Conservation (phyloP, 2,888 invertebrate genomes). For the Hypsopygia costalis region DNA sequence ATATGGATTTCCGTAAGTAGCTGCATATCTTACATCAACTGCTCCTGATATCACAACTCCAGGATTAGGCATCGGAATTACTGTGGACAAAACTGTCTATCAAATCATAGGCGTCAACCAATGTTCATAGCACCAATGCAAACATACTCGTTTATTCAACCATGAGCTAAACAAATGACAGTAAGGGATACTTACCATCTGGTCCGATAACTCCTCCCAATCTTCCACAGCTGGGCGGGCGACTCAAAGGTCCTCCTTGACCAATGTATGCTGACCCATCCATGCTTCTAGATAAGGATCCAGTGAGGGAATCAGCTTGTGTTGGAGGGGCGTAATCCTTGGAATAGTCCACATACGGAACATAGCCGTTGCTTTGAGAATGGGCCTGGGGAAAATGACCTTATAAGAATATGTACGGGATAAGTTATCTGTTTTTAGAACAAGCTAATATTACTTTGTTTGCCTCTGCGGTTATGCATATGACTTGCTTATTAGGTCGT, state of each 20-base stretch:
- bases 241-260: slow-evolving; percentile 54
- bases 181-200: slow-evolving; percentile 48
- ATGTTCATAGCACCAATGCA: too few relatives aligned
- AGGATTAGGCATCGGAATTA: slow-evolving; percentile 63
- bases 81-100: slow-evolving; percentile 34
- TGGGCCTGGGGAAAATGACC: slow-evolving; percentile 36
- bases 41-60: slow-evolving; percentile 53
- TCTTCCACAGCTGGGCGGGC: slow-evolving; percentile 57
- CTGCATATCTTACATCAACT: slow-evolving; percentile 92
- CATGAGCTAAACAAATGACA: too few relatives aligned
- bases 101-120: too few relatives aligned
- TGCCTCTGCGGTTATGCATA: too few relatives aligned
- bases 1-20: slow-evolving; percentile 94
- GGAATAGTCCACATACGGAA: slow-evolving; percentile 93
- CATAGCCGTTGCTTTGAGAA: slow-evolving; percentile 88
- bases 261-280: slow-evolving; percentile 52
- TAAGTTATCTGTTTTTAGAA: too few relatives aligned
- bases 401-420: too few relatives aligned
- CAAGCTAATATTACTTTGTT: too few relatives aligned
- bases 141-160: too few relatives aligned
- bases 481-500: too few relatives aligned
- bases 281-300: slow-evolving; percentile 58
- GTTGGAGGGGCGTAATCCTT: slow-evolving; percentile 92
- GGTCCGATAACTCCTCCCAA: slow-evolving; percentile 58
- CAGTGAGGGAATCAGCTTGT: slow-evolving; percentile 53